These are phyloP conservation scores for Latrodectus elegans DNA, from an alignment of 2,888 invertebrate species.

Conservation along the genomic window DNA sequence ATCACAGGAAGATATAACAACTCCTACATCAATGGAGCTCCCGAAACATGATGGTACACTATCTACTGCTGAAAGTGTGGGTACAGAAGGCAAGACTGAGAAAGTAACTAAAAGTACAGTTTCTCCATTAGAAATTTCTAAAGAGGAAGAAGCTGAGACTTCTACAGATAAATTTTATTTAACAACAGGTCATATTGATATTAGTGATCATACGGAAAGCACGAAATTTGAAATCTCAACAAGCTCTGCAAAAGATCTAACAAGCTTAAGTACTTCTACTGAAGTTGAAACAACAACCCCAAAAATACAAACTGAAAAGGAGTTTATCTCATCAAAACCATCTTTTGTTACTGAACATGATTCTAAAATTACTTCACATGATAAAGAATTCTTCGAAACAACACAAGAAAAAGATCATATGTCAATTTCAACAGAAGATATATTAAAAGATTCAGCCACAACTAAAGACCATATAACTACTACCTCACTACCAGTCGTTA, in stretches of 20 bases:
- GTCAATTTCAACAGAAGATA: neutral
- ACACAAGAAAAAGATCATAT: neutral
- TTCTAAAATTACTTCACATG: no score
- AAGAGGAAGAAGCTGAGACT: constrained; percentile 2
- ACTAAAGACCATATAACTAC: neutral
- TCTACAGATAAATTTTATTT: neutral
- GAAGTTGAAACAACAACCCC: no score
- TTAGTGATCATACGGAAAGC: no score
- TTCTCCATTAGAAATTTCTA: neutral
- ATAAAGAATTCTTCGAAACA: neutral
- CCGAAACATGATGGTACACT: neutral
- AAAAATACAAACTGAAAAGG: no score
- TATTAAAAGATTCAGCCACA: constrained; percentile 30
- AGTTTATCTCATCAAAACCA: no score
- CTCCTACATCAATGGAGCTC: neutral
- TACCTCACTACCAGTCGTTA: no score
- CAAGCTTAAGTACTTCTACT: no score
- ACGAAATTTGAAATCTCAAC: no score
- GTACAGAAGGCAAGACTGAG: neutral
- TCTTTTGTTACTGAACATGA: no score
- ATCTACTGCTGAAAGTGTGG: no score
- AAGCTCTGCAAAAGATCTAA: no score
- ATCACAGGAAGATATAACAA: neutral
- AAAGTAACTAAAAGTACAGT: neutral
- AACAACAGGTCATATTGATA: no score